A percentile compares a stretch with the other conserved stretches of the same genome.
Conservation (phyloP, 2,113 vertebrate genomes). For the Holacanthus passer region DNA sequence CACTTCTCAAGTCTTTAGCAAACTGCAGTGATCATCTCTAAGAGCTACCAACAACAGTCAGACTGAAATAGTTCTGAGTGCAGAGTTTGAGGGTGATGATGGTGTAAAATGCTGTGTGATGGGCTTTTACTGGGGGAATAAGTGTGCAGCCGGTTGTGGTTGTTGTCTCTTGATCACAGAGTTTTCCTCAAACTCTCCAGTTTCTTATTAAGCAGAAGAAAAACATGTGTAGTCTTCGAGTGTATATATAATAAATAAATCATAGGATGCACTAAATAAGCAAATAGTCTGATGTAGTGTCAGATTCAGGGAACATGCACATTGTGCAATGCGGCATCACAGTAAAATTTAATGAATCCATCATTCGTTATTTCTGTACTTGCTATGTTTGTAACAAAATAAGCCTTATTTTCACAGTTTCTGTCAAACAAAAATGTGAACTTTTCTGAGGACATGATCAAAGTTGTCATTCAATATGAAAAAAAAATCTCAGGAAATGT, state of each 20-base stretch:
- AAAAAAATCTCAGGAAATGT: not conserved
- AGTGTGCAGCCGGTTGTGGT: not conserved
- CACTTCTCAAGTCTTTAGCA: not conserved
- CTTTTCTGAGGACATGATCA: not conserved
- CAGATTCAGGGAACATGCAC: not conserved
- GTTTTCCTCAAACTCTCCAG: not conserved
- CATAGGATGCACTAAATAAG: not conserved
- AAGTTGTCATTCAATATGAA: not conserved
- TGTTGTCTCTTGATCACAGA: not conserved
- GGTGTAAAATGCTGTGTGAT: not conserved
- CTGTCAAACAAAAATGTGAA: not conserved
- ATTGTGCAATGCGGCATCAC: not conserved
- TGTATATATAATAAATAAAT: not conserved
- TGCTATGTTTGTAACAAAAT: too few relatives aligned
- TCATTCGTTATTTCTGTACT: not conserved
- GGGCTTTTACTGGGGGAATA: not conserved
- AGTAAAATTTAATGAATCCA: not conserved
- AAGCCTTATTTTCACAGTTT: not conserved
- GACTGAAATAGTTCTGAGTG: not conserved
- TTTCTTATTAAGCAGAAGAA: not conserved
- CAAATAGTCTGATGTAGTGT: not conserved
- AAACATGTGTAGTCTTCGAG: not conserved
- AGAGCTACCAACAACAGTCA: not conserved
- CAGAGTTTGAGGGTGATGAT: not conserved
- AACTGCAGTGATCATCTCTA: not conserved